These are phyloP conservation scores for Ophonus ardosiacus DNA, from an alignment of 2,888 invertebrate genomes.

Conservation along the genomic window DNA sequence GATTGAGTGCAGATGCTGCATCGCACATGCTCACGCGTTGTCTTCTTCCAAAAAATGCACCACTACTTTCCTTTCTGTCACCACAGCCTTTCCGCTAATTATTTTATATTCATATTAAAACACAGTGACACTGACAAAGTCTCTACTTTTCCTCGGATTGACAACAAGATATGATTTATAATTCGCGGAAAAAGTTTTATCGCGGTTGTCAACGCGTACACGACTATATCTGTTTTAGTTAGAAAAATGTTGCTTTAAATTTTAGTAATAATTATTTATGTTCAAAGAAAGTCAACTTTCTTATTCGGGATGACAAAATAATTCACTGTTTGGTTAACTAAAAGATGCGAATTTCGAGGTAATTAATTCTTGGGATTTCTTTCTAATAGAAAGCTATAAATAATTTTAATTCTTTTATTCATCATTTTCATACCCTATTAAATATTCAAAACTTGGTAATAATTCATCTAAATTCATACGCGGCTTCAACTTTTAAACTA, in stretches of 20 bases:
- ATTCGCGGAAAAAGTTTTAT: constrained; percentile 36
- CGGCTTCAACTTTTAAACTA: background rate
- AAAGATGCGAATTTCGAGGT: constrained; percentile 37
- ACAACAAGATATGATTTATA: constrained; percentile 51
- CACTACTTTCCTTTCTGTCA: constrained; percentile 61
- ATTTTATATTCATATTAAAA: constrained; percentile 59
- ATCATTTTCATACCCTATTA: constrained; percentile 35
- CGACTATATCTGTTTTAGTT: constrained; percentile 1
- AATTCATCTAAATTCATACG: constrained; percentile 8
- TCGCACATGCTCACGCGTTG: constrained; percentile 24
- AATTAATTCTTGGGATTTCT: constrained; percentile 40
- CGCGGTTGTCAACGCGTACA: constrained; percentile 15
- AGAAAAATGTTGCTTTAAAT: constrained; percentile 40
- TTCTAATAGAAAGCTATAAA: constrained; percentile 50
- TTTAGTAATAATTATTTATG: constrained; percentile 47
- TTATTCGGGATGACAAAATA: constrained; percentile 44
- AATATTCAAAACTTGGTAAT: constrained; percentile 34
- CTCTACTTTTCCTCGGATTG: constrained; percentile 36
- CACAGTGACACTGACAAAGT: constrained; percentile 37
- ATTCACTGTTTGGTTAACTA: constrained; percentile 10
- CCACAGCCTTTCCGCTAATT: constrained; percentile 40
- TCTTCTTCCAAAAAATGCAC: constrained; percentile 51
- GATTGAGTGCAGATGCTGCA: constrained; percentile 36
- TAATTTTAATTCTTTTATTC: constrained; percentile 48
- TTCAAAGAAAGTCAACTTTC: constrained; percentile 44